Base-by-base conservation (phyloP, 2,113 vertebrate genomes). In the Halichoerus grypus region DNA sequence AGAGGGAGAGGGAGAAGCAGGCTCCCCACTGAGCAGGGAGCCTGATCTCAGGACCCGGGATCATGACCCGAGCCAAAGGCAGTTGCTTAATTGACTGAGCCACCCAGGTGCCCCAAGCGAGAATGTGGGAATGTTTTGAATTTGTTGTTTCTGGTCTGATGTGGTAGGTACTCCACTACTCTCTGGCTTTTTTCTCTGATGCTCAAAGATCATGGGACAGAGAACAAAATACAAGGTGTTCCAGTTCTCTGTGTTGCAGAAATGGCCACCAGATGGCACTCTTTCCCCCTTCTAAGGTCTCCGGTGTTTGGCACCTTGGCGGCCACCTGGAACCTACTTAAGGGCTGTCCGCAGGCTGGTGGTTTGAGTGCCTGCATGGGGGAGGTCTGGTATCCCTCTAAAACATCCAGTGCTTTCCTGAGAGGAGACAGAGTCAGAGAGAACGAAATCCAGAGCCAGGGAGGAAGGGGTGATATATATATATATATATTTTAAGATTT, bases 191-290 rank as follows among this genome's bases (percentile, higher is more conserved):
- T 83, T 85, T 28, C 28, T 63, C 26, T 14, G 84, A 92, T 88
- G 69, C 81, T 94, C 69, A 91, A 91, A 55, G 71, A 15, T 84
- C 84, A 39, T 24, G 28, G 49, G 72, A 89, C 16, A 36, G 31
- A 39, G 8, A 94, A 8, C 36, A 39, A 46, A 89, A 87, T 21
- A 26, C 79, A 51, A 76, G 4, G 22, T 49, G 61, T 57, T 72
- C 28, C 16, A 59, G 15, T 74, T 95, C 49, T 91, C 82, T 46
- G 79, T 61, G 72, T 42, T 33, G 59, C 82, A 95, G 3, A 69
- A 19, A 36, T 10, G n/a, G 39, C 74, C 97, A 95, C 82, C 42
- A 98, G 97, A 71, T 86, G 96, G 83, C 9, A 51, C 24, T 0
- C 28, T 15, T 88, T 24, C 33, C 10, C 53, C 26, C 33, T 28